A percentile compares a stretch with the other conserved stretches of the same genome.
phyloP scores from a whole-genome alignment of 2,113 vertebrate genomes.

The Ochotona curzoniae region DNA sequence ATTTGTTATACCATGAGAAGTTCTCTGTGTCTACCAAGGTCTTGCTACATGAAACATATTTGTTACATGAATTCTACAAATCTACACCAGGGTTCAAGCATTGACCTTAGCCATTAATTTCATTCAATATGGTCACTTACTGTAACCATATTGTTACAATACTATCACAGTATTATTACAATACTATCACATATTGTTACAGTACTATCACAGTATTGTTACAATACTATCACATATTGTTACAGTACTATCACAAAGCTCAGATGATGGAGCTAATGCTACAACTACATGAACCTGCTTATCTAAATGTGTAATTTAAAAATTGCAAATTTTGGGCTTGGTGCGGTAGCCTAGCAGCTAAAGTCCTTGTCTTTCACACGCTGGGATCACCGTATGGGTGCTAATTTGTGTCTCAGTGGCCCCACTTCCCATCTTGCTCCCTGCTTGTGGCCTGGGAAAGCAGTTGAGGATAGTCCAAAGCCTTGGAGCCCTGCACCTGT shows the following conservation, averaged over 20 bases:
- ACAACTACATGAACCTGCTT: neutral
- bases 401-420: no score
- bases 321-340: neutral
- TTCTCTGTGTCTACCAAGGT: neutral
- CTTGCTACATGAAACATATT: neutral
- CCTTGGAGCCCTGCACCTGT: no score
- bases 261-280: neutral
- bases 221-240: neutral
- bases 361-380: no score
- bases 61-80: neutral
- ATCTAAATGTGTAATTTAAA: neutral
- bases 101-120: neutral
- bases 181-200: no score
- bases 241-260: neutral
- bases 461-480: no score
- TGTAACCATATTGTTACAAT: no score
- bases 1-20: neutral
- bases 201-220: neutral
- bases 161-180: no score
- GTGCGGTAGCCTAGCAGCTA: no score
- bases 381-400: no score
- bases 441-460: no score
- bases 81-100: neutral
- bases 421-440: no score
- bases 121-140: neutral